These are phyloP conservation scores for Microcebus jonahi DNA, from an alignment of 2,113 vertebrate species.

Conservation along the genomic window DNA sequence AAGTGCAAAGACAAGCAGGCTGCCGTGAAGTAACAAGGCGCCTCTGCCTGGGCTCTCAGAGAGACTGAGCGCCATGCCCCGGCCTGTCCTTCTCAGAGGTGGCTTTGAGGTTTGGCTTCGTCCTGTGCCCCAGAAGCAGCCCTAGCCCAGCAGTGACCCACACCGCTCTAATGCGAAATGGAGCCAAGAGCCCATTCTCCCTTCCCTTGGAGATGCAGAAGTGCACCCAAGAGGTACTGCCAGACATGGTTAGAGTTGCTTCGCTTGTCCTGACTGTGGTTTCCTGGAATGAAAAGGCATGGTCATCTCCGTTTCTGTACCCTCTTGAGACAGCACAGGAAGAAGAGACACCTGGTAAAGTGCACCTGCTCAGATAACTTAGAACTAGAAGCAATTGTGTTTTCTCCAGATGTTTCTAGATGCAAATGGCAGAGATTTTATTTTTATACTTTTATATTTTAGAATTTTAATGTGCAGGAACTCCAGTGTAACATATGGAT, in stretches of 20 bases:
- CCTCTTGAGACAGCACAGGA: conserved; percentile 9
- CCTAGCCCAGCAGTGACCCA: background rate
- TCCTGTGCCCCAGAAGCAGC: background rate
- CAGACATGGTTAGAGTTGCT: background rate
- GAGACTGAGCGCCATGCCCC: background rate
- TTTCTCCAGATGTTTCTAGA: conserved; percentile 25
- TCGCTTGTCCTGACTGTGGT: background rate
- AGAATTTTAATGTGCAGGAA: background rate
- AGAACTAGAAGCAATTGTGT: background rate
- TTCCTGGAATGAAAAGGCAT: background rate
- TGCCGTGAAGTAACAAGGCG: conserved; percentile 47
- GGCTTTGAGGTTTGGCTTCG: background rate
- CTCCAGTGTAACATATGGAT: background rate
- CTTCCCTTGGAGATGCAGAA: background rate
- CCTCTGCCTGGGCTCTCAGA: background rate
- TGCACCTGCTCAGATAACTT: background rate
- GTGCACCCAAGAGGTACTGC: background rate
- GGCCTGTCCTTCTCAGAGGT: background rate
- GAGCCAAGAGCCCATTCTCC: background rate
- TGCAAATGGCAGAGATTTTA: conserved; percentile 49
- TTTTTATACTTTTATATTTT: conserved; percentile 69
- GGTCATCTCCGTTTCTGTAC: background rate
- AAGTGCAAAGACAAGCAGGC: conserved; percentile 81
- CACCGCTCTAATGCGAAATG: background rate
- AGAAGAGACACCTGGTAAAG: background rate